Conservation (phyloP, 2,888 invertebrate genomes). For the Lacanobia wlatinum region DNA sequence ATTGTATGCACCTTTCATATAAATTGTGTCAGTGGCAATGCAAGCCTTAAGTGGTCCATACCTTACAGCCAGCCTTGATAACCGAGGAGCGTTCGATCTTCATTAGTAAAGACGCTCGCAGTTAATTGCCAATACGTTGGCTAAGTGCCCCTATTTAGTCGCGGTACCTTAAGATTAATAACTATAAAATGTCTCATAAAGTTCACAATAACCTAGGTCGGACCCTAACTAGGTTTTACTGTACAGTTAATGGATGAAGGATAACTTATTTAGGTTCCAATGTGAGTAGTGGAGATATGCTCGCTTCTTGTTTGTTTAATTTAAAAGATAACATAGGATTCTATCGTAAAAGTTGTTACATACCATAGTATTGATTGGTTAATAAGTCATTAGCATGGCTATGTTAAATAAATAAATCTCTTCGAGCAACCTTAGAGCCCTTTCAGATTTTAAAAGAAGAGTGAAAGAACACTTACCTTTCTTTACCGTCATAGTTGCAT, state of each 20-base stretch:
- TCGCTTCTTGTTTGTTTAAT: not conserved
- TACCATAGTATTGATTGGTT: no score
- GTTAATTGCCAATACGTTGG: conserved; percentile 83
- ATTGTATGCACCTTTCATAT: conserved; percentile 14
- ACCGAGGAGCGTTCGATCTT: conserved; percentile 75
- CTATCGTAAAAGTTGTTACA: no score
- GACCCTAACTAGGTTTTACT: conserved; percentile 6
- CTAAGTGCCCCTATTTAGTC: conserved; percentile 82
- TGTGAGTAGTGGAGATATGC: not conserved
- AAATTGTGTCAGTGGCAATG: conserved; percentile 32
- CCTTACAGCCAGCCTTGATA: conserved; percentile 66
- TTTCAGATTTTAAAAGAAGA: no score
- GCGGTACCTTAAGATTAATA: conserved; percentile 76
- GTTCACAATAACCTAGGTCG: conserved; percentile 31
- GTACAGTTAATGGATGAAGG: not conserved
- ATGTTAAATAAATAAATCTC: not conserved
- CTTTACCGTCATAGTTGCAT: no score
- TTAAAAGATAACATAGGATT: not conserved
- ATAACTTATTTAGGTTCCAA: not conserved
- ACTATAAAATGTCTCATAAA: conserved; percentile 43
- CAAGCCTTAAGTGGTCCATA: conserved; percentile 62
- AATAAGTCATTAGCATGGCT: no score
- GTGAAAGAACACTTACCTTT: no score
- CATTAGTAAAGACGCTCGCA: conserved; percentile 78
- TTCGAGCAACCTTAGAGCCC: not conserved